Conservation (phyloP, 2,797 vertebrate genomes). For the Cuculus canorus region DNA sequence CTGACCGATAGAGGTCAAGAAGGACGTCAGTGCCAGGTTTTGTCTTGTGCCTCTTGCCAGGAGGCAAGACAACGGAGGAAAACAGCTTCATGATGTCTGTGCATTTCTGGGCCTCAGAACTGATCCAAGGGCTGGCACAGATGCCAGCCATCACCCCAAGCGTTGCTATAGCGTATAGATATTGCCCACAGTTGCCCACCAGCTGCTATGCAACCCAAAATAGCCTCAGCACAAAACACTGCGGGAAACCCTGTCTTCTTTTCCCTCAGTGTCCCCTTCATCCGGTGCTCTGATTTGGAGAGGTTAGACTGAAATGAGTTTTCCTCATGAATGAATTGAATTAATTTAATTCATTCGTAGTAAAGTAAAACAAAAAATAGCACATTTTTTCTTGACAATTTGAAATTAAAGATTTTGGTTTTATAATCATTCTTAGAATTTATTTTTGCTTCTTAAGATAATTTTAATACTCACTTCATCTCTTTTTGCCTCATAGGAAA, state of each 20-base stretch:
- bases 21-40: neutral
- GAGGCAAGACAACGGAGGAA: conserved; percentile 10
- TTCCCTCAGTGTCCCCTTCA: neutral
- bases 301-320: conserved; percentile 26
- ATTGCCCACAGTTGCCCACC: conserved; percentile 46
- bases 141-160: neutral
- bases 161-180: conserved; percentile 43
- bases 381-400: neutral
- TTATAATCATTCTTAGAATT: neutral
- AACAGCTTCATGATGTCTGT: neutral
- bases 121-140: conserved; percentile 34
- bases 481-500: neutral
- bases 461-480: neutral
- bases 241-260: conserved; percentile 39
- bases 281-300: neutral
- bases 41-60: neutral
- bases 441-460: neutral
- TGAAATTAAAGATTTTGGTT: neutral
- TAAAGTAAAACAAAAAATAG: neutral
- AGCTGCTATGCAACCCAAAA: conserved; percentile 66
- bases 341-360: neutral
- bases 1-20: neutral
- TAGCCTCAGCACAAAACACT: conserved; percentile 45
- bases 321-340: neutral
- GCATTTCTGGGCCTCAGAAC: neutral